phyloP scores from a whole-genome alignment of 2,113 vertebrate genomes.

The Oncorhynchus clarkii region DNA sequence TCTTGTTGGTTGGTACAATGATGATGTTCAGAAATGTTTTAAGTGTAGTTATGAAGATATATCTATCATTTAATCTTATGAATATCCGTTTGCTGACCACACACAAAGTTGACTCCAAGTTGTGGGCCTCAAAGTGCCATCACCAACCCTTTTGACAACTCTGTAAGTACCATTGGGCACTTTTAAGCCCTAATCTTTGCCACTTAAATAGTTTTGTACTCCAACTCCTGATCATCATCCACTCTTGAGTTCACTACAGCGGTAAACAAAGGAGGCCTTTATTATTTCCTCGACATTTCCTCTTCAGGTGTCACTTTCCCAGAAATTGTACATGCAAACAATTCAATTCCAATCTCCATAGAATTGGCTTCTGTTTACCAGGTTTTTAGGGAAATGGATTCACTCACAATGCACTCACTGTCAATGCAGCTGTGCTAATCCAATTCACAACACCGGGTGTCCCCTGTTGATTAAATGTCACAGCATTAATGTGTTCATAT shows the following conservation, averaged over 20 bases:
- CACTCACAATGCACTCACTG: constrained; percentile 26
- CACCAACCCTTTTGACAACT: too few species aligned
- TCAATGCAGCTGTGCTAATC: constrained; percentile 58
- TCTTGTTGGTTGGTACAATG: not conserved
- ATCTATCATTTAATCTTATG: not conserved
- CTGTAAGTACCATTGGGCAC: too few species aligned
- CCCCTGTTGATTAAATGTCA: constrained; percentile 74
- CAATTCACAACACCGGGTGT: constrained; percentile 57
- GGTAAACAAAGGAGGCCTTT: not conserved
- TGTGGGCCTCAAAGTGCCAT: too few species aligned
- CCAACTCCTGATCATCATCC: too few species aligned
- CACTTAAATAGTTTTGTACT: not conserved
- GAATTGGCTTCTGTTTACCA: constrained; percentile 36
- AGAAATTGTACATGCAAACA: constrained; percentile 25
- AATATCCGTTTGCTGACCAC: not conserved
- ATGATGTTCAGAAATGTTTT: not conserved
- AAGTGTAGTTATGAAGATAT: not conserved
- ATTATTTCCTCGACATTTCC: not conserved
- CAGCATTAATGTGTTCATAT: constrained; percentile 66
- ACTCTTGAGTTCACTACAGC: not conserved
- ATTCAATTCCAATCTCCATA: constrained; percentile 36
- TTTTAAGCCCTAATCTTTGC: not conserved
- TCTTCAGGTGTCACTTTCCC: constrained; percentile 16
- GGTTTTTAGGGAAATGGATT: constrained; percentile 39
- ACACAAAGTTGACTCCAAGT: too few species aligned